phyloP scores from a whole-genome alignment of 2,797 vertebrate species.

The Menidia menidia region DNA sequence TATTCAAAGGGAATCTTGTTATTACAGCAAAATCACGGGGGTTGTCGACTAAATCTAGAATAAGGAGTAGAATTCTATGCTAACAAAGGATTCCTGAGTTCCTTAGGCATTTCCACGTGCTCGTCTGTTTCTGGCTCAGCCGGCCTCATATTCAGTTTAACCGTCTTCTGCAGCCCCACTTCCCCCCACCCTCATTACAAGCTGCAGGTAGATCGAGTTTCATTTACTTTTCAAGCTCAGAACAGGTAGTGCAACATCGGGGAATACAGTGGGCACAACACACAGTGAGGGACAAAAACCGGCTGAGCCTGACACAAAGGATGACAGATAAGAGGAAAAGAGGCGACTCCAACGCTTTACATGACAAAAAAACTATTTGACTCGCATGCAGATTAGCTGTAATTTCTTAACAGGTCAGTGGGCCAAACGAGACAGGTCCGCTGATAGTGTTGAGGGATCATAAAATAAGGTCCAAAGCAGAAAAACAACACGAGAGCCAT shows the following conservation, averaged over 20 bases:
- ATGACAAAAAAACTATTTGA: not conserved
- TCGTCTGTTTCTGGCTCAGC: slow-evolving; percentile 8
- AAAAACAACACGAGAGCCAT: not conserved
- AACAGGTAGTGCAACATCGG: slow-evolving; percentile 68
- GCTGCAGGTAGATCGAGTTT: slow-evolving; percentile 57
- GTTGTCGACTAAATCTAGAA: no score
- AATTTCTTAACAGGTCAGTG: slow-evolving; percentile 41
- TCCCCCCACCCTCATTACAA: slow-evolving; percentile 11
- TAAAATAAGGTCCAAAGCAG: slow-evolving; percentile 6
- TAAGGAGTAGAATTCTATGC: not conserved
- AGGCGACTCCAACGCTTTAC: not conserved
- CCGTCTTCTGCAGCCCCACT: not conserved
- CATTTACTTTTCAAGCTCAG: slow-evolving; percentile 45
- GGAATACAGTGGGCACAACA: slow-evolving; percentile 29
- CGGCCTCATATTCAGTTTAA: slow-evolving; percentile 47
- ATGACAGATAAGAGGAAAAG: not conserved
- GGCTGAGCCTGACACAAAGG: slow-evolving; percentile 18
- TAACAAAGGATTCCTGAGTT: not conserved
- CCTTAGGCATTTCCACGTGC: slow-evolving; percentile 27
- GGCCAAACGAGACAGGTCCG: slow-evolving; percentile 10
- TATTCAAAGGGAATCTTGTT: not conserved
- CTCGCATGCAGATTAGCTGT: slow-evolving; percentile 6
- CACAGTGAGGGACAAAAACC: slow-evolving; percentile 15
- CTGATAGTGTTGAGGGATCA: slow-evolving; percentile 7
- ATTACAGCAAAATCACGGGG: not conserved